Percentiles rank a stretch among this genome's conserved stretches.
Evolutionary conservation across 2,888 invertebrate species (phyloP).

Genomic region (Acronicta aceris): DNA sequence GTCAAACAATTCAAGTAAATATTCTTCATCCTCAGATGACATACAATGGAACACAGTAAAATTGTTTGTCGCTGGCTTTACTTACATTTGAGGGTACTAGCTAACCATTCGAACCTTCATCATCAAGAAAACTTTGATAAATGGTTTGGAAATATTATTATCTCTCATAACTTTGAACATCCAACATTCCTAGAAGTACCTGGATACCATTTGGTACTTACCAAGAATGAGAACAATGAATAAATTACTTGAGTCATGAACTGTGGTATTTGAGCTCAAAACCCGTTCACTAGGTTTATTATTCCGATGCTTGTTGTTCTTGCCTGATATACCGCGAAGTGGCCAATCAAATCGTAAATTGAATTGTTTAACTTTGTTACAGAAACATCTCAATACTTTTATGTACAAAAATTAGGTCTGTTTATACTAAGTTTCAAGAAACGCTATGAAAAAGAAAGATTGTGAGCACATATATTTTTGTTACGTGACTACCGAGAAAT

Average conservation of each 20-base stretch:
- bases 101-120: too few species aligned
- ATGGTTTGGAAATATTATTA: neutral
- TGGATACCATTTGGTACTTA: constrained; percentile 22
- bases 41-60: too few species aligned
- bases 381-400: constrained; percentile 38
- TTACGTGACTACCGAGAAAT: constrained; percentile 7
- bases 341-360: constrained; percentile 39
- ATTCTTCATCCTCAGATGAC: too few species aligned
- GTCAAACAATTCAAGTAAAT: too few species aligned
- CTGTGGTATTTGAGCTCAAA: constrained; percentile 55
- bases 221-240: constrained; percentile 58
- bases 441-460: constrained; percentile 39
- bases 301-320: constrained; percentile 55
- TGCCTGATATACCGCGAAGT: constrained; percentile 47
- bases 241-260: constrained; percentile 57
- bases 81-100: too few species aligned
- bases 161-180: constrained; percentile 10
- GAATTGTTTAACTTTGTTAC: constrained; percentile 31
- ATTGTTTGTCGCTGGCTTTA: too few species aligned
- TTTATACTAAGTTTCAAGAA: constrained; percentile 34
- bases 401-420: constrained; percentile 39
- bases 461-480: constrained; percentile 22
- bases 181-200: constrained; percentile 23
- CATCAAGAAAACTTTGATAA: too few species aligned
- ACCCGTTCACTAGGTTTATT: constrained; percentile 65